Percentiles rank a stretch among this genome's conserved stretches.
Conservation (phyloP, 2,888 invertebrate genomes). For the Microctonus hyperodae region DNA sequence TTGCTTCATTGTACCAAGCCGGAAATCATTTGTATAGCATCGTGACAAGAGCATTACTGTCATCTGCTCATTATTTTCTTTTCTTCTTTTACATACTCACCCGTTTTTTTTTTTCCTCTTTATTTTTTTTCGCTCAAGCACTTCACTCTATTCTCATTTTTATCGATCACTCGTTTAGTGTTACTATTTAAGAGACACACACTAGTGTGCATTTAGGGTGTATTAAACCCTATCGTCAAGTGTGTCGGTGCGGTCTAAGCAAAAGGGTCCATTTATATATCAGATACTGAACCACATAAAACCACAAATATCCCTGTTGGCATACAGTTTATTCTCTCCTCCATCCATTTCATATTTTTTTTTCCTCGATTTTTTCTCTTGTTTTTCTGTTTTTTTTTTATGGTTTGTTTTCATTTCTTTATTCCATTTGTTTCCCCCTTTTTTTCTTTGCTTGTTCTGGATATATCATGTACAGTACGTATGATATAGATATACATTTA, state of each 20-base stretch:
- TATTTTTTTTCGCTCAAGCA: slow-evolving; percentile 2
- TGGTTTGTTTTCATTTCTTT: neutral
- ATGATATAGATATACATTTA: neutral
- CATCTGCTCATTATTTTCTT: slow-evolving; percentile 1
- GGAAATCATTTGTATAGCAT: slow-evolving; percentile 27
- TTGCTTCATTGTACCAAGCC: slow-evolving; percentile 11
- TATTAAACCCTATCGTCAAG: slow-evolving; percentile 6
- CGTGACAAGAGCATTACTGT: neutral
- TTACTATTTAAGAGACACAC: neutral
- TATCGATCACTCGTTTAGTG: neutral
- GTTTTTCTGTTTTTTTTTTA: neutral
- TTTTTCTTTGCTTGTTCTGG: neutral
- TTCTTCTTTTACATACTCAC: neutral
- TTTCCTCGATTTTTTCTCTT: neutral
- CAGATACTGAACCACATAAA: neutral
- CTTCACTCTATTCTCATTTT: slow-evolving; percentile 4
- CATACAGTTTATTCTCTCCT: neutral
- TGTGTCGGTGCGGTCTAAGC: too few species aligned
- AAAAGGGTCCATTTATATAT: too few species aligned
- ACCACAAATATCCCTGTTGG: neutral
- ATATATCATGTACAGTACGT: too few species aligned
- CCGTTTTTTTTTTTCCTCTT: neutral
- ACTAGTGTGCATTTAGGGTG: neutral
- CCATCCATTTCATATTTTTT: slow-evolving; percentile 1
- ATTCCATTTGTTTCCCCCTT: neutral